Conservation (phyloP, 1,140 invertebrate species). For the Trichonephila clavata region DNA sequence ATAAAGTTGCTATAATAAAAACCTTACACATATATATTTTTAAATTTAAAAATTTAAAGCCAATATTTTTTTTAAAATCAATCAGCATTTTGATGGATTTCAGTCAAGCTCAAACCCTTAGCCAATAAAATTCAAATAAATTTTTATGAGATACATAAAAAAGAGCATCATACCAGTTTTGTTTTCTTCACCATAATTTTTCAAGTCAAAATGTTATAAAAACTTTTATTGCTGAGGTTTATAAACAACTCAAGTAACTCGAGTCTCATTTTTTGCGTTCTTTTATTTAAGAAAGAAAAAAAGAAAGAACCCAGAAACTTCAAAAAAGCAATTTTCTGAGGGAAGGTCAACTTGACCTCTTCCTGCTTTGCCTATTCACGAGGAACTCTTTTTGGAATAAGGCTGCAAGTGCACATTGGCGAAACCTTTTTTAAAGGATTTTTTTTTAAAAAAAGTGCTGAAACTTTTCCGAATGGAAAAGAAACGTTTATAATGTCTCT, state of each 20-base stretch:
- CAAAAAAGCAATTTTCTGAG: neutral
- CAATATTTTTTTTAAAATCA: too few relatives aligned
- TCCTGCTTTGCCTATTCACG: neutral
- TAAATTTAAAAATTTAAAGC: too few relatives aligned
- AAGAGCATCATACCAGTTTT: neutral
- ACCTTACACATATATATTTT: too few relatives aligned
- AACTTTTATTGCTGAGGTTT: constrained; percentile 22
- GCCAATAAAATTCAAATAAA: neutral
- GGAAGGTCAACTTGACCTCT: neutral
- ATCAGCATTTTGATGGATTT: too few relatives aligned
- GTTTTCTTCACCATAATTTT: neutral
- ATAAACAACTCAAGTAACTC: neutral
- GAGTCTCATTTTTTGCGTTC: too few relatives aligned
- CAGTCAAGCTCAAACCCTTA: neutral
- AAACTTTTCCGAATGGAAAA: too few relatives aligned
- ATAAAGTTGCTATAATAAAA: too few relatives aligned
- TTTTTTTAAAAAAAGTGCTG: too few relatives aligned
- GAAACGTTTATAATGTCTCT: too few relatives aligned
- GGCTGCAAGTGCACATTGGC: neutral
- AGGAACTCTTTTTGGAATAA: neutral
- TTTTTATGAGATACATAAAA: constrained; percentile 13
- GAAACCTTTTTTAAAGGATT: too few relatives aligned
- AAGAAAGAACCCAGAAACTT: neutral
- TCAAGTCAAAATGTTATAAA: constrained; percentile 1
- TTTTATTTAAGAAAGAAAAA: neutral